Base-by-base conservation (phyloP, 23 tunicate species). In the Halocynthia aurantium region DNA sequence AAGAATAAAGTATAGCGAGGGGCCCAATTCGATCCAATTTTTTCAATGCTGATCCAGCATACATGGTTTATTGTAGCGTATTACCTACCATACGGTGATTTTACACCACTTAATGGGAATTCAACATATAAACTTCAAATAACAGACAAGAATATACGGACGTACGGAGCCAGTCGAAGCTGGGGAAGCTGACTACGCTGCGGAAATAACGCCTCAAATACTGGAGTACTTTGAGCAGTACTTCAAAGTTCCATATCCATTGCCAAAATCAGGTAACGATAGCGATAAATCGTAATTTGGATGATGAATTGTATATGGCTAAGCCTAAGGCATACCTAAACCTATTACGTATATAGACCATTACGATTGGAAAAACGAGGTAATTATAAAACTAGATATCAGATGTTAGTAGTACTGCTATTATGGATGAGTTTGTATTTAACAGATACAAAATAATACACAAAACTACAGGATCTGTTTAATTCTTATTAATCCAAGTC, bases 241-340 rank as follows among this genome's bases (percentile, higher is more conserved):
- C 63, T 82, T 67, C 77, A 74, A 73, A 21, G 80, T 86, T 17
- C 66, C 84, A 4, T 92, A 92, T 64, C 69, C 84, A 8, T 78
- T 87, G 50, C 82, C 85, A 19, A 92, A 92, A 82, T 92, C 98
- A 44, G 98, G 98, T 92, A 81, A 69, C 44, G 44, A 0, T n/a
- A 31, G 44, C 44, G 2, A 31, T 68, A 19, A 58, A 58, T n/a
- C 15, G 17, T 58, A 58, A 58, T 58, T 13, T 2, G 2, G 17
- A 58, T 13, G 17, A 58, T 58, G 63, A 13, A 58, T 58, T 58
- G 63, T n/a, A 13, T n/a, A 58, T 4, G 2, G 44, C 44, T 31
- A 31, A 31, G 44, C 44, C 44, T 31, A 31, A 31, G 44, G 2
- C 44, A 31, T 31, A 31, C 44, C 44, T 31, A 31, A 31, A 0